A percentile compares a stretch with the other conserved stretches of the same genome.
Conservation (phyloP, 1,140 invertebrate genomes). For the Bathynomus jamesi region DNA sequence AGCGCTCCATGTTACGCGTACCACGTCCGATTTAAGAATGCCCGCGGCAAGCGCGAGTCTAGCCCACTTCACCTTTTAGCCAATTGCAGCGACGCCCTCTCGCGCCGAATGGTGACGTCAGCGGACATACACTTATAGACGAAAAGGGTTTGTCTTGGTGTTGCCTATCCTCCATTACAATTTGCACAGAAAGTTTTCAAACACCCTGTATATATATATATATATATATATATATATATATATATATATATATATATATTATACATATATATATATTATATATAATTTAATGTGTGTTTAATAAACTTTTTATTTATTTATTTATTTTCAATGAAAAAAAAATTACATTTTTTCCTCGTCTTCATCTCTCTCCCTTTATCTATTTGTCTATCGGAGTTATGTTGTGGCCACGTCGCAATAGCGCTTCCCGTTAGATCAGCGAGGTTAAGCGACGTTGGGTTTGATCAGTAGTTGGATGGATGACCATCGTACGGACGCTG, state of each 20-base stretch:
- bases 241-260: not conserved
- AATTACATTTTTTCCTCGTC: no score
- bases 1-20: no score
- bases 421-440: no score
- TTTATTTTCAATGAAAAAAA: not conserved
- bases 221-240: not conserved
- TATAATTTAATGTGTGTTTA: not conserved
- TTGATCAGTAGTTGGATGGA: not conserved
- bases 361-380: not conserved
- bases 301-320: not conserved
- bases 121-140: no score
- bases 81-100: no score
- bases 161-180: no score
- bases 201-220: not conserved
- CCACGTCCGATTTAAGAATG: no score
- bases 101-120: no score
- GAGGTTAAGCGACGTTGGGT: not conserved
- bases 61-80: no score
- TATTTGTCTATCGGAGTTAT: not conserved
- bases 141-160: no score
- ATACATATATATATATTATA: not conserved
- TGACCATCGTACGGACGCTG: not conserved
- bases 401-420: not conserved
- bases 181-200: no score
- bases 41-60: no score